These are phyloP conservation scores for Chironex yamaguchii DNA, from an alignment of 30 jellyfish, hydroid and myxozoan genomes.

Conservation along the genomic window DNA sequence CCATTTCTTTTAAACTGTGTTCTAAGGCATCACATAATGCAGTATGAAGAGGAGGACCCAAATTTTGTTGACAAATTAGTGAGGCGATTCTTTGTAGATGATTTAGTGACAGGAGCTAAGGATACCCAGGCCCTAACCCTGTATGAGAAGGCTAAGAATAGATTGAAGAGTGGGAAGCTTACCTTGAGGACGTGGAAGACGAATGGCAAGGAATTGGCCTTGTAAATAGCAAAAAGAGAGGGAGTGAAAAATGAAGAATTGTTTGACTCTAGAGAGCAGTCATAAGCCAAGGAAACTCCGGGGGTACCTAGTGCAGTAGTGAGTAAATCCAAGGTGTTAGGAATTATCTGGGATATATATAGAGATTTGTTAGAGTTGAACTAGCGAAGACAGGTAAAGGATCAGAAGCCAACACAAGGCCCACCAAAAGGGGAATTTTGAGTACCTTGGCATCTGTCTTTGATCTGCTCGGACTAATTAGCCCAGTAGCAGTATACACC, in stretches of 20 bases:
- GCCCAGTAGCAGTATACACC: background rate
- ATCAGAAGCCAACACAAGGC: background rate
- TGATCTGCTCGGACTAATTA: background rate
- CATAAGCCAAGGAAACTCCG: slow-evolving; percentile 20
- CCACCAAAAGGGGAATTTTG: background rate
- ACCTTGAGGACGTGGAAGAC: slow-evolving; percentile 52
- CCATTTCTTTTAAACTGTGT: slow-evolving; percentile 44
- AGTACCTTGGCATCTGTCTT: slow-evolving; percentile 2
- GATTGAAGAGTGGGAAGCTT: slow-evolving; percentile 55
- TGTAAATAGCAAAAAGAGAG: slow-evolving; percentile 25
- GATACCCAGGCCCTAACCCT: slow-evolving; percentile 10
- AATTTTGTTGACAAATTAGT: slow-evolving; percentile 18
- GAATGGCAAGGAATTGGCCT: slow-evolving; percentile 30
- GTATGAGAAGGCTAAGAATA: slow-evolving; percentile 52
- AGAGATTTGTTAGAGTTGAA: slow-evolving; percentile 15
- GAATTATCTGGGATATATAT: slow-evolving; percentile 36
- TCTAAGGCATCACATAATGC: slow-evolving; percentile 40
- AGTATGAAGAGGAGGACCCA: slow-evolving; percentile 53
- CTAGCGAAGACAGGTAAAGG: slow-evolving; percentile 18
- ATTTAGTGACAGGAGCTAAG: slow-evolving; percentile 22
- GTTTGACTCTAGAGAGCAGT: slow-evolving; percentile 1
- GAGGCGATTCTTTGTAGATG: slow-evolving; percentile 59
- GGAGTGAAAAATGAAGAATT: background rate
- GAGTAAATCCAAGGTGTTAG: slow-evolving; percentile 25
- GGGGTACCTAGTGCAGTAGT: slow-evolving; percentile 3